Base-by-base conservation (phyloP, 30 jellyfish, hydroid and myxozoan species). In the Nemopilema nomurai region DNA sequence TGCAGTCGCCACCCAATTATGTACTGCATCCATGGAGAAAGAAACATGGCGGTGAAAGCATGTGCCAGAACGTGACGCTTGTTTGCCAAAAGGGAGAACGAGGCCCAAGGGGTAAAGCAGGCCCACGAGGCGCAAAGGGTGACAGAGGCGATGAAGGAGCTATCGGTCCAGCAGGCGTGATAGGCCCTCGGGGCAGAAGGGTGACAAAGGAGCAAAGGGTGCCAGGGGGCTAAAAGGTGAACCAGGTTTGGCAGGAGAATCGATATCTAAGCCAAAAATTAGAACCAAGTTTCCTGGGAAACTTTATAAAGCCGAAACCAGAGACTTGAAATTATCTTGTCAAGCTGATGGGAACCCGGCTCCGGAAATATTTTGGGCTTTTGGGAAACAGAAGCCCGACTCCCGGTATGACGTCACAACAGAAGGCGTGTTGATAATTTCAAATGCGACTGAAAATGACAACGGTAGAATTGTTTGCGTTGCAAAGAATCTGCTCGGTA, bases 401-500 rank as follows among this genome's bases (percentile, higher is more conserved):
- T 65, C 89, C 17, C 17, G 89, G 68, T 80, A 80, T 79, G 68
- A 51, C 9, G 64, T 17, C 41, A 80, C 89, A 67, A 18, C 17
- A 4, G 33, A 33, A 20, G 89, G 89, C 21, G 89, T 52, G 8
- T 51, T 80, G 26, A 23, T 18, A 24, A 80, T 80, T 31, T 6
- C 72, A 21, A 80, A 80, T 1, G 23, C 66, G 21, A 67, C 25
- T 27, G 63, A 65, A 27, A 66, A 20, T 1, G 89, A 80, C 63
- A 50, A 41, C 17, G 89, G 89, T 26, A 18, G 3, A 9, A 65
- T 80, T 19, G 25, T 18, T n/a, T 80, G 89, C 20, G 22, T 67
- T 24, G 89, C 89, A 6, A 65, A 67, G 74, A 80, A 80, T 28
- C 49, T 80, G 17, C 79, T 80, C 17, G 89, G 89, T n/a, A 80